Evolutionary conservation across 2,797 vertebrate species (phyloP), one percentile per base, ranked within the genome.

Genomic region (Echeneis naucrates): DNA sequence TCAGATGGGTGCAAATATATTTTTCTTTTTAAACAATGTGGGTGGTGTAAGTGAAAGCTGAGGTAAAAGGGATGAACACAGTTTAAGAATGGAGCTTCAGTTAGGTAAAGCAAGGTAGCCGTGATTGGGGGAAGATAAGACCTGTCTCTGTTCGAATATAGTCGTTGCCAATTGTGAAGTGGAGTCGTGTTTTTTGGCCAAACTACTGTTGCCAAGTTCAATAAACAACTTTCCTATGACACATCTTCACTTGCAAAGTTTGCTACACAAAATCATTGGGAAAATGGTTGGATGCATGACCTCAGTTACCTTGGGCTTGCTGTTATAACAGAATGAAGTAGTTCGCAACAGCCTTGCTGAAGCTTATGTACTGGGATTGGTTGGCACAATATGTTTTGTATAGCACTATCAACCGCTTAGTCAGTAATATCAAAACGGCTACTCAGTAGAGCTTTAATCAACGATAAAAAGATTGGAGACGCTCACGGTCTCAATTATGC

Each of bases 401-500:
- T 52, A 53, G n/a, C 24, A 54, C 11, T 5, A 33, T 19, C 33
- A 72, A 24, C 27, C n/a, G 30, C 16, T 60, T 5, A 61, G 48
- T 45, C 4, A 59, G 4, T 48, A 13, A 67, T 53, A 50, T 53
- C 17, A 45, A 66, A 53, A 44, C 38, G 13, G 10, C 68, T 63
- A 16, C 64, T 53, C 12, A 72, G 2, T 50, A 8, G 10, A 27
- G 12, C 30, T 58, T 74, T 63, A 53, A 72, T 77, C 40, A 63
- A 51, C 19, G 9, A 53, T 58, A 53, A 32, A 1, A 64, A 67
- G 35, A 47, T 40, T 30, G n/a, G 33, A 65, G 14, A 54, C 70
- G 6, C 30, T 68, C 77, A 63, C 58, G 62, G 68, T 76, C 53
- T 60, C 38, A 82, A 37, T 74, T 51, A 44, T 40, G 5, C 42